phyloP scores from a whole-genome alignment of 2,113 vertebrate genomes.

The Alligator sinensis region DNA sequence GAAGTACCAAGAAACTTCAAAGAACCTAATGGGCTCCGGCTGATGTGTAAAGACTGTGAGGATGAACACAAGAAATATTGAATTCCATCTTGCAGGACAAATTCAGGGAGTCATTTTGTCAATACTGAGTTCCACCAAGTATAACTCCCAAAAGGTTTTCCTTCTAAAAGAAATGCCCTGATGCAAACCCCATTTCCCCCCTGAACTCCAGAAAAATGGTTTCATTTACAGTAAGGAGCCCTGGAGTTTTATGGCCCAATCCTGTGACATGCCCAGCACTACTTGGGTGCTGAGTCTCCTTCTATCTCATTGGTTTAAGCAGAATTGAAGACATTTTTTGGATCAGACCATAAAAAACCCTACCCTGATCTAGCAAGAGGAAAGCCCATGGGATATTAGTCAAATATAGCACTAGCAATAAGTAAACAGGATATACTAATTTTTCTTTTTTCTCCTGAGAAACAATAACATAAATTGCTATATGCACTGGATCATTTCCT shows the following conservation, averaged over 20 bases:
- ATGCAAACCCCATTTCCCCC: not conserved
- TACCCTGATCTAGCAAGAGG: not conserved
- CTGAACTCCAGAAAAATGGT: not conserved
- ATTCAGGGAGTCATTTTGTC: not conserved
- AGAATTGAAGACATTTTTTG: not conserved
- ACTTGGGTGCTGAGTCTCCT: not conserved
- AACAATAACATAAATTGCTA: constrained; percentile 1
- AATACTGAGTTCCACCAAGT: not conserved
- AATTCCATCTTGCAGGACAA: not conserved
- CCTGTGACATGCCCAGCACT: not conserved
- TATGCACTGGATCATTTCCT: constrained; percentile 3
- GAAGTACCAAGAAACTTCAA: not conserved
- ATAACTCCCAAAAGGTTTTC: not conserved
- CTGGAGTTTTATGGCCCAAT: not conserved
- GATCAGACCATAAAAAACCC: constrained; percentile 2
- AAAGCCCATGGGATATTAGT: constrained; percentile 15
- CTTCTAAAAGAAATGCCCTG: not conserved
- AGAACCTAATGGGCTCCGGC: too few relatives aligned
- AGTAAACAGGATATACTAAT: constrained; percentile 66
- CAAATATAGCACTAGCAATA: not conserved
- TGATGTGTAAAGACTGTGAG: not conserved
- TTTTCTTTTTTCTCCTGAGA: not conserved
- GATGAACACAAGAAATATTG: not conserved
- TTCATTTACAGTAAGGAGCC: not conserved
- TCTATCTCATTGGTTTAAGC: not conserved